Base-by-base conservation (phyloP, 2,113 vertebrate genomes). In the Orcinus orca region DNA sequence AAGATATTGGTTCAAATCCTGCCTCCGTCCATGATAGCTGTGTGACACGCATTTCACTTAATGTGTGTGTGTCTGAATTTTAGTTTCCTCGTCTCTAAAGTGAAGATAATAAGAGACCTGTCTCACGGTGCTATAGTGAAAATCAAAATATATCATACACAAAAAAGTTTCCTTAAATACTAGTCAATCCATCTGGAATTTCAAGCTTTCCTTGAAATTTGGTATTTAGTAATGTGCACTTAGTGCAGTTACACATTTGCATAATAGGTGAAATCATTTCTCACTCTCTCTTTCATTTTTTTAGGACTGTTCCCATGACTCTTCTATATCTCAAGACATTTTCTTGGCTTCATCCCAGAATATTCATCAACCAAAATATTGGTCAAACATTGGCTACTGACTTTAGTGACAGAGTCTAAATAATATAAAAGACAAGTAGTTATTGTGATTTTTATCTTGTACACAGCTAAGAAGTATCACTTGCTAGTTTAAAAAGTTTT, bases 71-170 rank as follows among this genome's bases (percentile, higher is more conserved):
- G 6, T 82, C 50, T 95, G 84, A 60, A n/a, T 95, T 97, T 86
- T 92, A 90, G 41, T 95, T 94, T 88, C 8, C 9, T 96, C 47
- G 91, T 47, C n/a, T 81, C 25, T 79, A 55, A 87, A 87, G 23
- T 50, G 29, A 93, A 88, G 38, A n/a, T n/a, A 31, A 29, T 25
- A 67, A 47, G 8, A 58, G 31, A 12, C 21, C 4, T 65, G 1
- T 76, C 5, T 82, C 36, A 53, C 26, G 13, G n/a, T n/a, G 6
- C 41, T 53, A 26, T 4, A 71, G 25, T 86, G 53, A 92, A 92
- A 84, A 60, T 63, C 36, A 55, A 81, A 95, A 92, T 82, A 81
- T 5, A 53, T 67, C 6, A 47, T 38, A 17, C 12, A 58, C 26
- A 93, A 82, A 87, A 79, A 79, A 36, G 3, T 41, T 87, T 58